A percentile compares a stretch with the other conserved stretches of the same genome.
Conservation (phyloP, 2,888 invertebrate genomes). For the Drosophila diplacantha region DNA sequence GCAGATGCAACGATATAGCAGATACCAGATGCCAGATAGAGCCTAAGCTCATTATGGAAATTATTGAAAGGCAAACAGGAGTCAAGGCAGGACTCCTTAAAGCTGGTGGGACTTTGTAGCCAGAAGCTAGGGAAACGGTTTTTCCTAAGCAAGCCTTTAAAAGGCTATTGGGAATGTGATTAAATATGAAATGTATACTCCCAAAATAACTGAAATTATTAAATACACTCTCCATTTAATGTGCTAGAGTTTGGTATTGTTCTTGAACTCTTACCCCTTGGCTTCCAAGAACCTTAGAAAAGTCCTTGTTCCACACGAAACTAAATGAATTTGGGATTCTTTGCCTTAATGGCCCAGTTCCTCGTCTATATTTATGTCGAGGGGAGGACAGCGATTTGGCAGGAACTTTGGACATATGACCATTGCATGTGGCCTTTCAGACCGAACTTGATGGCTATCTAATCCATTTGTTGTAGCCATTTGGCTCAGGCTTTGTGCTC, state of each 20-base stretch:
- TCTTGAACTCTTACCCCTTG: not conserved
- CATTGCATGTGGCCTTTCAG: conserved; percentile 17
- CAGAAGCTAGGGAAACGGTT: not conserved
- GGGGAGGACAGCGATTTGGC: not conserved
- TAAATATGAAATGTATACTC: not conserved
- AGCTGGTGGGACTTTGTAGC: conserved; percentile 9
- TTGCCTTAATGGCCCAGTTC: not conserved
- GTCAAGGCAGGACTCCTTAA: not conserved
- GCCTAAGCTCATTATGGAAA: conserved; percentile 39
- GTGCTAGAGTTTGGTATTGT: not conserved
- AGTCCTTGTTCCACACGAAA: not conserved
- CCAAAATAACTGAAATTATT: not conserved
- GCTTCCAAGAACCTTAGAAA: not conserved
- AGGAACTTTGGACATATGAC: conserved; percentile 9
- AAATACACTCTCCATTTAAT: not conserved
- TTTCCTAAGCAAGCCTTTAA: conserved; percentile 5
- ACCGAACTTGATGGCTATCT: not conserved
- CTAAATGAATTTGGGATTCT: not conserved
- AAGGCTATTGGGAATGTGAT: not conserved
- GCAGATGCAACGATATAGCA: conserved; percentile 8
- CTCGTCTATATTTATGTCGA: conserved; percentile 4
- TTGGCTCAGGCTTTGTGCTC: not conserved
- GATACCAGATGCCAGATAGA: conserved; percentile 14
- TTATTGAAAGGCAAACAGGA: conserved; percentile 21
- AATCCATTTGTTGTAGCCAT: not conserved